Base-by-base conservation (phyloP, 1,140 invertebrate genomes). In the Drosophila lacertosa region DNA sequence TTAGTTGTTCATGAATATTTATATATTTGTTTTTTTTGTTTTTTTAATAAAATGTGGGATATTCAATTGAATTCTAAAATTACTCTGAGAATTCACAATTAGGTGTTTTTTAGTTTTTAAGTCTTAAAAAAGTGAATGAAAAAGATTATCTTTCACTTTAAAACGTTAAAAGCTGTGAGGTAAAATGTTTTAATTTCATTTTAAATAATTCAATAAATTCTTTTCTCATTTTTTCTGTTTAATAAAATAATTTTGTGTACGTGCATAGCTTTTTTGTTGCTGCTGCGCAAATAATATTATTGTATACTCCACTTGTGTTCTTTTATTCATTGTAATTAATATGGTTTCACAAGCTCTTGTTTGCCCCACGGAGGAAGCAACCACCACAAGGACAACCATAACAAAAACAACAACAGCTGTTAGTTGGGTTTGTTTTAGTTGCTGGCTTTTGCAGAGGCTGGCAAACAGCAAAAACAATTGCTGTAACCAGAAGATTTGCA, bases 401-500 rank as follows among this genome's bases (percentile, higher is more conserved):
- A 20, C 10, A 18, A 7, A 10, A 47, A 35, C 47, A 51, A 42
- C 22, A 37, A 29, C 32, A 39, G 26, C 39, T 63, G 18, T 44
- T 63, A 54, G 42, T 26, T 44, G 59, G 37, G 26, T 20, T 44
- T 44, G 37, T 63, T 63, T 54, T 53, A 15, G n/a, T 63, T 32
- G 4, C 47, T 62, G 47, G 47, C 59, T 50, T 39, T 47, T 13
- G n/a, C 20, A 26, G 4, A 22, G 18, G 40, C 18, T 20, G 42
- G 24, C 24, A 40, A 16, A 42, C 15, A 47, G 20, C 18, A 53
- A 54, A 55, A 65, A 37, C 62, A 37, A 57, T 45, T 47, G 54
- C 7, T 42, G 51, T 15, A 44, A 39, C 39, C 62, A 65, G 39
- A 45, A 59, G 47, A 66, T 48, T 66, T 57, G 62, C 32, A 63